A percentile compares a stretch with the other conserved stretches of the same genome.
Evolutionary conservation across 2,888 invertebrate genomes (phyloP).

Genomic region (Thyatira batis): DNA sequence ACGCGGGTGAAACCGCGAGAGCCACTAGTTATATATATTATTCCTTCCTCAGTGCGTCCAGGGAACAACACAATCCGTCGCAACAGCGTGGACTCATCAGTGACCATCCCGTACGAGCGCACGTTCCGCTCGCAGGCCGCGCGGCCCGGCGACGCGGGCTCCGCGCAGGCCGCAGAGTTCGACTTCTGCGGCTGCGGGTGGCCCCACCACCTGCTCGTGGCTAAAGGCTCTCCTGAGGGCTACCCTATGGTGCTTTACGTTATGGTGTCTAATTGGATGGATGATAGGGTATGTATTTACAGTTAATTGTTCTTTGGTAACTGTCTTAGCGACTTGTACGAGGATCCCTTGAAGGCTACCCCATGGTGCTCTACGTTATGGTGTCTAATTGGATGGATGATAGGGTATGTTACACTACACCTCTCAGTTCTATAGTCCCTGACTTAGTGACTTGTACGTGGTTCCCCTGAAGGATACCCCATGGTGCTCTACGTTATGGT

Average conservation of each 20-base stretch:
- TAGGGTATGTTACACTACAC: slow-evolving; percentile 68
- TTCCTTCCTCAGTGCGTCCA: slow-evolving; percentile 78
- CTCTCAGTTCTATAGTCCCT: too few relatives aligned
- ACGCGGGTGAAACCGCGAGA: too few relatives aligned
- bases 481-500: slow-evolving; percentile 90
- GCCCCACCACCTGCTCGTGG: slow-evolving; percentile 91
- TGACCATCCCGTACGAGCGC: slow-evolving; percentile 91
- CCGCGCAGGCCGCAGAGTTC: slow-evolving; percentile 80
- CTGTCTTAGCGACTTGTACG: too few relatives aligned
- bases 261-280: slow-evolving; percentile 88
- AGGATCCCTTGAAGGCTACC: slow-evolving; percentile 85
- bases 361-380: slow-evolving; percentile 89
- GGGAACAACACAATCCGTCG: slow-evolving; percentile 86
- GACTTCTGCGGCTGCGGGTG: slow-evolving; percentile 95
- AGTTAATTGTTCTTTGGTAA: too few relatives aligned
- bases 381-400: slow-evolving; percentile 88
- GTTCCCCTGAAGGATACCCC: slow-evolving; percentile 84
- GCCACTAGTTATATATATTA: too few relatives aligned
- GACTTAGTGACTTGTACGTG: too few relatives aligned
- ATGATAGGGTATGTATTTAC: slow-evolving; percentile 81
- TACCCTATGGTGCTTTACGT: slow-evolving; percentile 87
- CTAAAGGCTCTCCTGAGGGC: slow-evolving; percentile 87
- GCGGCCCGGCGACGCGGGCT: slow-evolving; percentile 81
- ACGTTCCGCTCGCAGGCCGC: slow-evolving; percentile 87
- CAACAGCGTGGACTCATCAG: slow-evolving; percentile 86